Conservation (phyloP, 2,113 vertebrate species). For the Cephalophus harveyi region DNA sequence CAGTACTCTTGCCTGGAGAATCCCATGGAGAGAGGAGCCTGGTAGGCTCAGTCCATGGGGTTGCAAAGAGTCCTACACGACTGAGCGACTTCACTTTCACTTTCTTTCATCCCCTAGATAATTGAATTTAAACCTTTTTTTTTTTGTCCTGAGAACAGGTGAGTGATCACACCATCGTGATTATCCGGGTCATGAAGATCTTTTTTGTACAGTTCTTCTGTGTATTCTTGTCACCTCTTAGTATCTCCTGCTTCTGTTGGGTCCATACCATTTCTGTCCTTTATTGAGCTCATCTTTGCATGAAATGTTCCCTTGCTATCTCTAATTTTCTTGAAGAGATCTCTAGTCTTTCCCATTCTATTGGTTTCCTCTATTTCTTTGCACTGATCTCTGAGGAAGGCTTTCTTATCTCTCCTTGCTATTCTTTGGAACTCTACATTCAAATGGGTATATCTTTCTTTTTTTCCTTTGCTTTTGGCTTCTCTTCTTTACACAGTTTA, state of each 20-base stretch:
- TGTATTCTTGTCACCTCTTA: not conserved
- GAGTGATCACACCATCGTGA: too few relatives aligned
- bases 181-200: not conserved
- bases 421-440: not conserved
- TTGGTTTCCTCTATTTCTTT: not conserved
- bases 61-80: accelerated
- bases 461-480: not conserved
- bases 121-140: not conserved
- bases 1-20: too few relatives aligned
- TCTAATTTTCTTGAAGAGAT: not conserved
- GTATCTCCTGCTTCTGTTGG: not conserved
- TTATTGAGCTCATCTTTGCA: not conserved
- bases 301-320: not conserved
- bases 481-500: not conserved
- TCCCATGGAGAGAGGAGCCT: too few relatives aligned
- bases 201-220: not conserved
- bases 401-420: not conserved
- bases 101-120: not conserved
- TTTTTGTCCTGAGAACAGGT: not conserved
- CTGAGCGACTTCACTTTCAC: too few relatives aligned
- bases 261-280: not conserved
- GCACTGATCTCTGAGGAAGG: not conserved
- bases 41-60: too few relatives aligned
- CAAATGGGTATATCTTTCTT: not conserved
- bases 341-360: not conserved